Percentiles rank a stretch among this genome's conserved stretches.
Conservation (phyloP, 2,797 vertebrate species). For the Enteromius anoplus region DNA sequence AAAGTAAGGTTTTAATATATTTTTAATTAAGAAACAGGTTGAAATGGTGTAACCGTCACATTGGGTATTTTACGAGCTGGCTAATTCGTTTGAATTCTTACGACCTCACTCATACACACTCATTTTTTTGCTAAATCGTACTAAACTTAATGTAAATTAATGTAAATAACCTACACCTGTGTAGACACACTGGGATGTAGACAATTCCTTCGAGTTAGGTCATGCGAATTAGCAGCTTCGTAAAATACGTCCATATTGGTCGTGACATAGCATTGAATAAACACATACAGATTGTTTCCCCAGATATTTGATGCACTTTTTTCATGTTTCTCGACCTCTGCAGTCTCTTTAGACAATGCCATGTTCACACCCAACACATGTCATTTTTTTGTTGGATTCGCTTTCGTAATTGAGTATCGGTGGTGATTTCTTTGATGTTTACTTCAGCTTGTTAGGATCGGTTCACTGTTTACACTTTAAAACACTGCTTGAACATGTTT, state of each 20-base stretch:
- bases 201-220: not conserved
- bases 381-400: not conserved
- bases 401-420: not conserved
- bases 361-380: not conserved
- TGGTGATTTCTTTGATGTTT: not conserved
- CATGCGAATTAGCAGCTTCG: not conserved
- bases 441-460: conserved; percentile 15
- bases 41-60: conserved; percentile 69
- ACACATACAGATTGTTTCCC: conserved; percentile 54
- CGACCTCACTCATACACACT: not conserved
- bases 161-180: not conserved
- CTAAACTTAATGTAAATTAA: not conserved
- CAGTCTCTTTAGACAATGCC: not conserved
- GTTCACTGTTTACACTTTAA: conserved; percentile 40
- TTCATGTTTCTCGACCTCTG: conserved; percentile 18
- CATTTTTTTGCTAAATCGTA: not conserved
- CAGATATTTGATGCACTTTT: conserved; percentile 61
- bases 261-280: conserved; percentile 8
- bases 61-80: conserved; percentile 6
- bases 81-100: not conserved
- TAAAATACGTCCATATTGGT: not conserved
- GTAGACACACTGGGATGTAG: too few relatives aligned
- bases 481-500: conserved; percentile 37
- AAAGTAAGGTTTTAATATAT: conserved; percentile 71
- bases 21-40: conserved; percentile 65